These are phyloP conservation scores for Phaenicophaeus curvirostris DNA, from an alignment of 2,797 vertebrate genomes.

Conservation along the genomic window DNA sequence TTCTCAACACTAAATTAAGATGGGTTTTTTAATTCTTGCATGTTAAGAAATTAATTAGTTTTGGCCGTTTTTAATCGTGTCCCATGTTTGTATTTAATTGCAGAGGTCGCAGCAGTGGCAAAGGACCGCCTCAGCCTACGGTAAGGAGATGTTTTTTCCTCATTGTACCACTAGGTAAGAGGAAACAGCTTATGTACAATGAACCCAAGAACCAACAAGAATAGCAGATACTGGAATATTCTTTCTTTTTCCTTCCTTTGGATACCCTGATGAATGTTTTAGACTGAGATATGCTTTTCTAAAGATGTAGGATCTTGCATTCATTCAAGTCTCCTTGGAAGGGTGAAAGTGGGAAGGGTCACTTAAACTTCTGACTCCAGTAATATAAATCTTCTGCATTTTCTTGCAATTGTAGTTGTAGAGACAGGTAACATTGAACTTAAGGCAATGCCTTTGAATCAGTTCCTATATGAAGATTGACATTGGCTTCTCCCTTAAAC, in stretches of 20 bases:
- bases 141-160: constrained; percentile 82
- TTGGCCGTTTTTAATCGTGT: neutral
- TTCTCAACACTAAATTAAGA: neutral
- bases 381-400: neutral
- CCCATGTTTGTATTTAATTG: constrained; percentile 64
- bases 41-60: neutral
- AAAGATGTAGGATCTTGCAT: neutral
- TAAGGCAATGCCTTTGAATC: neutral
- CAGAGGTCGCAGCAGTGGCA: constrained; percentile 95
- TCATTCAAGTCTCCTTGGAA: neutral
- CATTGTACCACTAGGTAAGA: neutral
- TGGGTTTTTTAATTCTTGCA: neutral
- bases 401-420: neutral
- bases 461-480: neutral
- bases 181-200: neutral
- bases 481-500: neutral
- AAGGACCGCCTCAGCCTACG: constrained; percentile 86
- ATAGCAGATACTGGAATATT: neutral
- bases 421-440: neutral
- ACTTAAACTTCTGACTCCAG: neutral
- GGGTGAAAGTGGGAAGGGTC: neutral
- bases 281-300: neutral
- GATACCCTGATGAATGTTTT: neutral
- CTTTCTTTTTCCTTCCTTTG: neutral
- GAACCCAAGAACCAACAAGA: neutral